Percentiles rank a stretch among this genome's conserved stretches.
Evolutionary conservation across 2,113 vertebrate genomes (phyloP).

Genomic region (Microcebus griseorufus): DNA sequence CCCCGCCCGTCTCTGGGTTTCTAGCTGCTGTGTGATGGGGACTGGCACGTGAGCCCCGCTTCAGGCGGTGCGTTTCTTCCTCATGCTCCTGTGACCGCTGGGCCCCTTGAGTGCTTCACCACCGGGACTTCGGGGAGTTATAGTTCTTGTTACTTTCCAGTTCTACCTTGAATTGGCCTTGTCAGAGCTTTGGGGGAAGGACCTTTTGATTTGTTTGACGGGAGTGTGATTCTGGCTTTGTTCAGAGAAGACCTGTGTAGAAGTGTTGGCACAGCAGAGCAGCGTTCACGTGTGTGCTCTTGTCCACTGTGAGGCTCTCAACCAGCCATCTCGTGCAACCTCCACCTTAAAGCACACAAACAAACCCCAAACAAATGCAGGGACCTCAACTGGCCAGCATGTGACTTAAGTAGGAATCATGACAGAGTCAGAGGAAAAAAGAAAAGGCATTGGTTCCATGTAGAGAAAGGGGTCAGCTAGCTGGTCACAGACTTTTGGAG

Average conservation of each 20-base stretch:
- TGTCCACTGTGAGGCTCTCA: no score
- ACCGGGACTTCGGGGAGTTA: background rate
- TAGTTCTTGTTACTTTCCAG: background rate
- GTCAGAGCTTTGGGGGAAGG: background rate
- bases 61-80: background rate
- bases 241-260: background rate
- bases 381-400: no score
- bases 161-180: background rate
- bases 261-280: background rate
- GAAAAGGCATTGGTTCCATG: background rate
- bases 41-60: background rate
- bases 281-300: rapidly evolving
- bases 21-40: background rate
- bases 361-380: background rate
- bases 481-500: background rate
- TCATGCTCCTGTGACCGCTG: no score
- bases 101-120: no score
- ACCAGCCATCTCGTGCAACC: background rate
- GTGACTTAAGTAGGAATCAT: background rate
- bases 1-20: background rate
- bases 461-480: background rate
- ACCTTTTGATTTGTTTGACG: background rate
- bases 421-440: background rate
- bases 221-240: background rate
- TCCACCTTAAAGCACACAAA: background rate